phyloP scores from a whole-genome alignment of 1,140 invertebrate species.

The Lasioglossum albipes region DNA sequence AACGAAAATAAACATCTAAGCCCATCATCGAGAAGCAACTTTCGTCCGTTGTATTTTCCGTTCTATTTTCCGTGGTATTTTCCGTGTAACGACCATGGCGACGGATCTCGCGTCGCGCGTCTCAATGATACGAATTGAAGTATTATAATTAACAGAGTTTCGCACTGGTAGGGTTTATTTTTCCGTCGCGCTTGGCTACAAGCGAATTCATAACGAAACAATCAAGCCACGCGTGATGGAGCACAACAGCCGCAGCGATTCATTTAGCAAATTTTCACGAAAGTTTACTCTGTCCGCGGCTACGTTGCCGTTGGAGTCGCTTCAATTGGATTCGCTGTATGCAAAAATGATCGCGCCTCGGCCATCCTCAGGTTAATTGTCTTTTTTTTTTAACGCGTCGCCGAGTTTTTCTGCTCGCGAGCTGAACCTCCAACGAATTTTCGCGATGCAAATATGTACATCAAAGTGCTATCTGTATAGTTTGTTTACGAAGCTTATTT shows the following conservation, averaged over 20 bases:
- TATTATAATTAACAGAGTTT: slow-evolving; percentile 25
- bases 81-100: background rate
- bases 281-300: slow-evolving; percentile 3
- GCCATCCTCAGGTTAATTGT: background rate
- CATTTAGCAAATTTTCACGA: slow-evolving; percentile 36
- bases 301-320: background rate
- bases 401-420: too few species aligned
- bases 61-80: too few species aligned
- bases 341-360: slow-evolving; percentile 3
- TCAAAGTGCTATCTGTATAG: too few species aligned
- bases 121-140: slow-evolving; percentile 8
- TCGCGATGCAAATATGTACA: too few species aligned
- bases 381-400: background rate
- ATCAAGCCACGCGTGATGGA: slow-evolving; percentile 23
- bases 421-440: too few species aligned
- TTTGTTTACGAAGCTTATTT: too few species aligned
- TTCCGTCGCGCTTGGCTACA: background rate
- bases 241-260: slow-evolving; percentile 5
- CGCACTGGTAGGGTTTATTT: background rate
- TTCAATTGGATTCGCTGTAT: background rate
- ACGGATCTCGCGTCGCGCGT: background rate
- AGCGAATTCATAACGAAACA: slow-evolving; percentile 41
- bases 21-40: too few species aligned
- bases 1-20: too few species aligned
- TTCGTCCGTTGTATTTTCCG: too few species aligned